Evolutionary conservation across 2,888 invertebrate genomes (phyloP).

Genomic region (Atrina japonica): DNA sequence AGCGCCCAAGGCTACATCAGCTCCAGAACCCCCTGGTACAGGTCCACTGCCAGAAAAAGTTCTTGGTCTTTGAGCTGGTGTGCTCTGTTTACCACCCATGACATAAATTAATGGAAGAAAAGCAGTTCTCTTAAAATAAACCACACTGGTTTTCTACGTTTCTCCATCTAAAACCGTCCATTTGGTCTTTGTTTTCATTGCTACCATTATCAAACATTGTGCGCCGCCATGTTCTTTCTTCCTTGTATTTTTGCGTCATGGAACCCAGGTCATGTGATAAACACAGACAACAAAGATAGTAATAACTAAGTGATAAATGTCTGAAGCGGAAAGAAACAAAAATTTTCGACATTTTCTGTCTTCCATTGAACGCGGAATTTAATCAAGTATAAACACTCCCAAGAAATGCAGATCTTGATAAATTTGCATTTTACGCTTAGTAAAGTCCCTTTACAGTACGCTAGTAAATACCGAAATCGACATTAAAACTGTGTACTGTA

Average conservation of each 20-base stretch:
- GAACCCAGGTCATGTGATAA: conserved; percentile 72
- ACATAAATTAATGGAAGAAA: conserved; percentile 10
- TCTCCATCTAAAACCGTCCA: conserved; percentile 21
- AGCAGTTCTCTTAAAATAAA: conserved; percentile 21
- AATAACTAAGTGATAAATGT: conserved; percentile 49
- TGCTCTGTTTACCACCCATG: conserved; percentile 78
- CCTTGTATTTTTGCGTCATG: conserved; percentile 71
- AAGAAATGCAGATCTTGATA: too few relatives aligned
- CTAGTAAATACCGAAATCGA: too few relatives aligned
- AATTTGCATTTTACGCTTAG: too few relatives aligned
- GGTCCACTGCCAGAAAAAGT: conserved; percentile 72
- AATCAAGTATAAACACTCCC: too few relatives aligned
- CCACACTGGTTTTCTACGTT: conserved; percentile 8
- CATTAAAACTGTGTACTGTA: too few relatives aligned
- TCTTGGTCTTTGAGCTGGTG: conserved; percentile 70
- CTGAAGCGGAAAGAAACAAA: too few relatives aligned
- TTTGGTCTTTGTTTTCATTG: conserved; percentile 31
- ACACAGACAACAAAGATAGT: conserved; percentile 38
- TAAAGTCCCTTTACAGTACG: too few relatives aligned
- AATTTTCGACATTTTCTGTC: too few relatives aligned
- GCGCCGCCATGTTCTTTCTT: conserved; percentile 73
- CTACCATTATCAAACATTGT: conserved; percentile 45
- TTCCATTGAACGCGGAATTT: too few relatives aligned
- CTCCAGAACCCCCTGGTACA: conserved; percentile 62
- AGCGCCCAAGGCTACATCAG: conserved; percentile 63